Evolutionary conservation across 2,888 invertebrate species (phyloP).

Genomic region (Petrolisthes manimaculis): DNA sequence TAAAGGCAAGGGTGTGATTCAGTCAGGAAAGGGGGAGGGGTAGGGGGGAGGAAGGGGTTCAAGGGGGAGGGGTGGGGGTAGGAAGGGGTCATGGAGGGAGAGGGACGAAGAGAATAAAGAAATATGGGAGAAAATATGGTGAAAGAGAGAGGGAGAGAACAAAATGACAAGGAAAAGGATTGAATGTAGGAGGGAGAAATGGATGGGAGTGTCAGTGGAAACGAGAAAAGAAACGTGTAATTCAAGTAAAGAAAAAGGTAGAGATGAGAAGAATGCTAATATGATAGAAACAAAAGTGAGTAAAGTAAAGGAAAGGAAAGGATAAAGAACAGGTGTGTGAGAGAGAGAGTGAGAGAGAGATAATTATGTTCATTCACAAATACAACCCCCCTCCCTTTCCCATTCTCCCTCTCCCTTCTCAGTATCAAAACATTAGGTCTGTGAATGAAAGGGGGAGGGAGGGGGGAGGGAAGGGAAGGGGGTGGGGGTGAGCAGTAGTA

Average conservation of each 20-base stretch:
- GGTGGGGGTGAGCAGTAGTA: too few species aligned
- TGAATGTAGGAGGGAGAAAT: not conserved
- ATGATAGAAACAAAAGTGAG: not conserved
- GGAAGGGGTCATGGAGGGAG: not conserved
- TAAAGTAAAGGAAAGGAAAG: slow-evolving; percentile 1
- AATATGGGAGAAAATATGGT: not conserved
- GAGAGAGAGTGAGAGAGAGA: slow-evolving; percentile 25
- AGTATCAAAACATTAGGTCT: not conserved
- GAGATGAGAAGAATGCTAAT: not conserved
- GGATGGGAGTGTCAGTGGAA: not conserved
- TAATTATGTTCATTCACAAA: not conserved
- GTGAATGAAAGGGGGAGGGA: too few species aligned
- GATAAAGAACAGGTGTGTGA: slow-evolving; percentile 18
- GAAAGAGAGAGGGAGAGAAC: not conserved
- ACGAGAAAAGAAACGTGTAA: not conserved
- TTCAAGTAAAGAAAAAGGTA: not conserved
- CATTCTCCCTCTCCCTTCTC: not conserved
- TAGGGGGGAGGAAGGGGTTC: not conserved
- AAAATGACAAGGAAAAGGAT: not conserved
- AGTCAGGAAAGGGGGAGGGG: not conserved
- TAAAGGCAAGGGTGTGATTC: not conserved
- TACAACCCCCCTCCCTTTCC: not conserved
- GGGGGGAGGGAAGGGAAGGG: too few species aligned
- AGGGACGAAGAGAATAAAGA: slow-evolving; percentile 5
- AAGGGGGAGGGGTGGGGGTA: not conserved